Evolutionary conservation across 2,888 invertebrate species (phyloP).

Genomic region (Ischnura elegans): DNA sequence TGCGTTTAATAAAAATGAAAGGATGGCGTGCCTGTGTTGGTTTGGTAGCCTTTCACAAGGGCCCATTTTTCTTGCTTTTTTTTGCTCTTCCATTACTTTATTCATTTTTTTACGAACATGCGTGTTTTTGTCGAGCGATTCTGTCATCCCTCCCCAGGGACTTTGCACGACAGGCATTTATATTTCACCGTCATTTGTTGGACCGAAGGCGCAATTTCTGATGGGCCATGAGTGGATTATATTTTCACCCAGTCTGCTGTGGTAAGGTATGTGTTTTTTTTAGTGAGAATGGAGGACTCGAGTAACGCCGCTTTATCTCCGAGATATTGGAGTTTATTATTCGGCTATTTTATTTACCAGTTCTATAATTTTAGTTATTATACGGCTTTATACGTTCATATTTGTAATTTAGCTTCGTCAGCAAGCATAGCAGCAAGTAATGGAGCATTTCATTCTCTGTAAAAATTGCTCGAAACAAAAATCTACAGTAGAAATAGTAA

Average conservation of each 20-base stretch:
- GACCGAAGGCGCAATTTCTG: background rate
- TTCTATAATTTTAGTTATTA: no score
- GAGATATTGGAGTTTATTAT: no score
- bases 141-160: background rate
- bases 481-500: no score
- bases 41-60: no score
- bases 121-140: background rate
- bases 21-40: background rate
- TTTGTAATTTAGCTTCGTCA: no score
- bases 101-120: background rate
- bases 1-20: background rate
- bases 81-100: background rate
- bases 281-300: background rate
- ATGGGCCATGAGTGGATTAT: background rate
- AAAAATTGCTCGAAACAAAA: no score
- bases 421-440: no score
- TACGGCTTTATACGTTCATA: no score
- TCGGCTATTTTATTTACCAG: no score
- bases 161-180: background rate
- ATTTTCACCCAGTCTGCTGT: background rate
- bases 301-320: background rate
- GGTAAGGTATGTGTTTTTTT: background rate
- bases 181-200: background rate
- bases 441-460: no score
- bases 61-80: background rate